Evolutionary conservation across 2,113 vertebrate species (phyloP).

Genomic region (Mastomys natalensis): DNA sequence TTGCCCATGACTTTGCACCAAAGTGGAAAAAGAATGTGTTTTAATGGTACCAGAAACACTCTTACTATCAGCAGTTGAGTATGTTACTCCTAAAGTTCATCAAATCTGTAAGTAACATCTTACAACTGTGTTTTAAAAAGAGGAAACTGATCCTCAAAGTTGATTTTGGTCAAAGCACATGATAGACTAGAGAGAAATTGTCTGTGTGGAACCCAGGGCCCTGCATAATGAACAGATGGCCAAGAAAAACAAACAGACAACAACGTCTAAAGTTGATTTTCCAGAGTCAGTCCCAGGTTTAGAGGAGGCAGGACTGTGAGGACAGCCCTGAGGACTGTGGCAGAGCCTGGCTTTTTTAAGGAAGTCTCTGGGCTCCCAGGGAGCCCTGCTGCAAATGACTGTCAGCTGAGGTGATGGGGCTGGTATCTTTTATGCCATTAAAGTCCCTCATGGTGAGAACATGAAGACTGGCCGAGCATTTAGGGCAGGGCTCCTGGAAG

Average conservation of each 20-base stretch:
- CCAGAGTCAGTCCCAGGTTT: neutral
- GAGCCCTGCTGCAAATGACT: neutral
- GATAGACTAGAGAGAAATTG: neutral
- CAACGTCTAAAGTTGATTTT: neutral
- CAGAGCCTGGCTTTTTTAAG: neutral
- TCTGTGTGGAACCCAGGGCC: neutral
- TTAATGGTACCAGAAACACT: neutral
- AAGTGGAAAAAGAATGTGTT: neutral
- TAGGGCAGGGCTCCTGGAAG: neutral
- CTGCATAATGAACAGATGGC: neutral
- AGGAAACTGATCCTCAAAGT: neutral
- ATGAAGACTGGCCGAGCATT: neutral
- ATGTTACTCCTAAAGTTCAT: neutral
- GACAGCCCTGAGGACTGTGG: neutral
- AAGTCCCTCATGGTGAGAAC: neutral
- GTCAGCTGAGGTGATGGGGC: neutral
- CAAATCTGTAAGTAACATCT: no score
- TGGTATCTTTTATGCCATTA: neutral
- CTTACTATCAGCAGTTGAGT: neutral
- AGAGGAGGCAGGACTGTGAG: neutral
- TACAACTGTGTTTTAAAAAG: neutral
- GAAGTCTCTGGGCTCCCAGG: neutral
- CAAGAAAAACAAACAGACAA: no score
- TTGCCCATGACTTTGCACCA: neutral
- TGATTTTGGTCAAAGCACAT: neutral